Evolutionary conservation across 2,888 invertebrate species (phyloP), one percentile per base, ranked within the genome.

Genomic region (Tipula helvola): DNA sequence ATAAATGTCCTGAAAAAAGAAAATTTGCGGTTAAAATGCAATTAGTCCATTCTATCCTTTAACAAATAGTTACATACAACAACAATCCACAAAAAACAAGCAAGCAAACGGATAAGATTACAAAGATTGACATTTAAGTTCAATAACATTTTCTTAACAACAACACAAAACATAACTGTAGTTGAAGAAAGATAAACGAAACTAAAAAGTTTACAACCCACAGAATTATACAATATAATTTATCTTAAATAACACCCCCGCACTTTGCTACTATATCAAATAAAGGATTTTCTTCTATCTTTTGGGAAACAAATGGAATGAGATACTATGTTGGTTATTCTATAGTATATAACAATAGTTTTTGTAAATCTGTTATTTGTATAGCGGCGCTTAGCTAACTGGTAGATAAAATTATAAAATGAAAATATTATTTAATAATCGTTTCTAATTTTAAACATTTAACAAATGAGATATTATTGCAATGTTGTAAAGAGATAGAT

Each of bases 21-120:
- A 71, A 71, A 71, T 71, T 71, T 71, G 71, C 71, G 71, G 71
- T 71, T 71, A 71, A 71, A 71, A 71, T 71, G 71, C 71, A 71
- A 71, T 71, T 71, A 71, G 71, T 71, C 71, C 71, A 71, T 71
- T 71, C 28, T 71, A 71, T 71, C 71, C 71, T 71, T 71, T 71
- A 71, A 71, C 71, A 71, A 71, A 71, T 71, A 71, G 71, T 71
- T 71, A 10, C 18, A 71, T 71, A 71, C 10, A 71, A 18, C 28
- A 71, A 71, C 71, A 71, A 71, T 3, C 10, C 12, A 28, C 71
- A 28, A 52, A 52, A 71, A 71, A 10, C 71, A 16, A 57, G 52
- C 71, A 71, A 28, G 28, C 28, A 71, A 71, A 71, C 28, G 28
- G 71, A 71, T 71, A 71, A 71, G 71, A 71, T 71, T 71, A 71